Evolutionary conservation across 92 coral and sea anemone genomes (phyloP), one percentile per base, ranked within the genome.

Genomic region (Montipora capitata): DNA sequence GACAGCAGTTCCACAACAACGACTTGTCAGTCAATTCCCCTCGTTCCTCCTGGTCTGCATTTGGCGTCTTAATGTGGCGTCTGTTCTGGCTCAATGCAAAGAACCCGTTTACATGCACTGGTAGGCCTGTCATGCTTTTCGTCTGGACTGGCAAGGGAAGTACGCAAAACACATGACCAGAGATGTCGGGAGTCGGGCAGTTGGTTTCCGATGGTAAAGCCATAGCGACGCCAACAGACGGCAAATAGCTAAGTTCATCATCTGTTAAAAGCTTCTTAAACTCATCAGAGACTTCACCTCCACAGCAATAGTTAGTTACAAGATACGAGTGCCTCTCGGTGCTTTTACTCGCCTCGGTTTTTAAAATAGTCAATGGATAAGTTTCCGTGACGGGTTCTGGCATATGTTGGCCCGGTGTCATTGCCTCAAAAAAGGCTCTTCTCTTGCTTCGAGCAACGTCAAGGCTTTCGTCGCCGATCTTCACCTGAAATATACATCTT

Each of bases 61-160:
- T 84, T 12, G 90, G 93, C 39, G 58, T 54, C 12, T 84, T 84
- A 14, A 84, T 74, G n/a, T 90, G 87, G 15, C 91, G 91, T 65
- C 94, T 90, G 83, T 90, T 90, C 82, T 90, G 94, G 38, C 87
- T 90, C 7, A 90, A 70, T 11, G 94, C 86, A 20, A 90, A 90
- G 71, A 85, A 90, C 1, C 94, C 94, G 58, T 90, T 90, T 9
- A 90, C 94, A 58, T 90, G 94, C 58, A 90, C 94, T 2, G 94
- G 94, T 7, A 90, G 82, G 27, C 94, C 94, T 1, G 94, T 90
- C 52, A 85, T 18, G 64, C 94, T 85, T 54, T 74, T 85, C 69
- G 40, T 72, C 65, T 90, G 90, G 39, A 90, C 41, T 12, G 94
- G 94, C 69, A 90, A 80, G 2, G 94, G 94, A 40, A 90, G 86